Percentiles rank a stretch among this genome's conserved stretches.
Conservation (phyloP, 2,888 invertebrate genomes). For the Drosophila seclusa region DNA sequence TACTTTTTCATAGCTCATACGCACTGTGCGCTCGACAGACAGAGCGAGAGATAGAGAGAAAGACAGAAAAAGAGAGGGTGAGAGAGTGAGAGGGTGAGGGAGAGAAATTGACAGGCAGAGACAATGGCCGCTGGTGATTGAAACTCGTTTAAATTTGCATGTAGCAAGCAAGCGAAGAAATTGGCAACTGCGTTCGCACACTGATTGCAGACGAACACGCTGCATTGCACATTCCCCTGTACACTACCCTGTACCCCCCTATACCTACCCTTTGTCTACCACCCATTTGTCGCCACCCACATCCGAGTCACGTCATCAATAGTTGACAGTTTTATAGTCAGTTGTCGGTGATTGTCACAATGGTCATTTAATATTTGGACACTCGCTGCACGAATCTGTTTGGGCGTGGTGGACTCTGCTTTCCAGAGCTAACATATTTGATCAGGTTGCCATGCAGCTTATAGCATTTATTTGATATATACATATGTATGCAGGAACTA, state of each 20-base stretch:
- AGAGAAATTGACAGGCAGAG: slow-evolving; percentile 18
- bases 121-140: slow-evolving; percentile 73
- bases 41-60: neutral
- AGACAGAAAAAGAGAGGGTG: neutral
- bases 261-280: neutral
- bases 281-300: slow-evolving; percentile 5
- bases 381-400: slow-evolving; percentile 32
- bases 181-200: slow-evolving; percentile 67
- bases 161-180: slow-evolving; percentile 69
- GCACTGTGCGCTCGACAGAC: slow-evolving; percentile 56
- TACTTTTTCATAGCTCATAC: slow-evolving; percentile 83
- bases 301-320: slow-evolving; percentile 61
- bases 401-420: slow-evolving; percentile 48
- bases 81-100: neutral
- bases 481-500: neutral
- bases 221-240: neutral
- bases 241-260: too few relatives aligned
- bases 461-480: slow-evolving; percentile 18
- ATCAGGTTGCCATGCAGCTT: slow-evolving; percentile 34
- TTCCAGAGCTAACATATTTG: slow-evolving; percentile 61
- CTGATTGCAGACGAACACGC: slow-evolving; percentile 65
- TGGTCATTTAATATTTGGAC: slow-evolving; percentile 82
- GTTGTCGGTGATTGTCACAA: slow-evolving; percentile 81
- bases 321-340: slow-evolving; percentile 83
- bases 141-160: slow-evolving; percentile 82